A percentile compares a stretch with the other conserved stretches of the same genome.
Evolutionary conservation across 2,797 vertebrate genomes (phyloP).

Genomic region (Betta splendens): DNA sequence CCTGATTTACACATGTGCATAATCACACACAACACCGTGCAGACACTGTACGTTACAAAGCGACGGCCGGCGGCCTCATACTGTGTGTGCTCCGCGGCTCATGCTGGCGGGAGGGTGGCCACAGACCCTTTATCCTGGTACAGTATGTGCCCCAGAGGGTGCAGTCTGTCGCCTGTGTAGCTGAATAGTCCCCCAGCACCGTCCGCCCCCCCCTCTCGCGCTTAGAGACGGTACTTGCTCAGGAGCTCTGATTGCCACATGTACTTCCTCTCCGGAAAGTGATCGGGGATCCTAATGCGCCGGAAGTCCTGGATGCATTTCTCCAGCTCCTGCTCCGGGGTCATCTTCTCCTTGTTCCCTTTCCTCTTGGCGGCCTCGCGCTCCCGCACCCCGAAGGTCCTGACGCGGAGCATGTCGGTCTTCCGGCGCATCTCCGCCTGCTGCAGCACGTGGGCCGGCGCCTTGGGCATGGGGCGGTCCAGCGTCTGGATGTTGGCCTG

Average conservation of each 20-base stretch:
- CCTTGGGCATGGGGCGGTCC: conserved; percentile 91
- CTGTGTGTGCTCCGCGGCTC: conserved; percentile 62
- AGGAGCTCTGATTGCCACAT: conserved; percentile 97
- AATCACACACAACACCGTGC: conserved; percentile 68
- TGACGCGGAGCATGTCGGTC: conserved; percentile 93
- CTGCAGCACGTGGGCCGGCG: conserved; percentile 86
- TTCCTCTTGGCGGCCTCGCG: conserved; percentile 91
- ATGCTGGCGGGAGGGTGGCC: conserved; percentile 58
- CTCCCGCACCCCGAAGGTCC: conserved; percentile 90
- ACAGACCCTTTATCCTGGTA: conserved; percentile 40
- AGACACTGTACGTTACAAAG: conserved; percentile 61
- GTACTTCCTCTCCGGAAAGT: conserved; percentile 94
- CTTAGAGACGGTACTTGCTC: conserved; percentile 91
- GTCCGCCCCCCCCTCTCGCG: conserved; percentile 13
- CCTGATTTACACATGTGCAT: conserved; percentile 74
- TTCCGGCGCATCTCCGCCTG: conserved; percentile 92
- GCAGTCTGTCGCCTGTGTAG: conserved; percentile 55
- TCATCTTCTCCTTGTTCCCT: conserved; percentile 93
- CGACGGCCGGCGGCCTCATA: conserved; percentile 58
- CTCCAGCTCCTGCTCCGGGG: conserved; percentile 95
- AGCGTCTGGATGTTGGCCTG: conserved; percentile 93
- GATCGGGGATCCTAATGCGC: conserved; percentile 96
- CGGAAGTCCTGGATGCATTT: conserved; percentile 99
- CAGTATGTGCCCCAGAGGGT: conserved; percentile 65
- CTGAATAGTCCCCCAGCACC: conserved; percentile 36